Evolutionary conservation across 2,113 vertebrate genomes (phyloP).

Genomic region (Cephalophus harveyi): DNA sequence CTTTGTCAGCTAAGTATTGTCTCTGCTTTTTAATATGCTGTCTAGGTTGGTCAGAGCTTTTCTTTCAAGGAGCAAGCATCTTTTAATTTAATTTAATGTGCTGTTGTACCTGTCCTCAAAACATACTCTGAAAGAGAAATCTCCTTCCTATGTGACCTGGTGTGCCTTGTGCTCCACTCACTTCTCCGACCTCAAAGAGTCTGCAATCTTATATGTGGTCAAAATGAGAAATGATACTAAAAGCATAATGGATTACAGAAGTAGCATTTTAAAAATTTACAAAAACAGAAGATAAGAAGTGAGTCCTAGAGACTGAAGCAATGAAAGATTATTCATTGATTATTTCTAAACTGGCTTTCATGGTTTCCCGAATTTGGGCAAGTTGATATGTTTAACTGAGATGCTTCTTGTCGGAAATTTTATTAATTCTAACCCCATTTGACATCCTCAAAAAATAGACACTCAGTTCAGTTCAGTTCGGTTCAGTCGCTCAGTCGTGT

Average conservation of each 20-base stretch:
- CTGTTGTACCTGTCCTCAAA: not conserved
- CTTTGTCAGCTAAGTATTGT: not conserved
- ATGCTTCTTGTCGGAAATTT: not conserved
- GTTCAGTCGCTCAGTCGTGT: no score
- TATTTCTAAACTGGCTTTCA: not conserved
- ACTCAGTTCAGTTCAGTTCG: no score
- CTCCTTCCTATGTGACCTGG: not conserved
- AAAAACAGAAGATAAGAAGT: not conserved
- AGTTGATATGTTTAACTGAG: not conserved
- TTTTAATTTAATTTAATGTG: not conserved
- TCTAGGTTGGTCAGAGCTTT: not conserved
- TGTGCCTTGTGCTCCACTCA: not conserved
- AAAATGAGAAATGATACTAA: not conserved
- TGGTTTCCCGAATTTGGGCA: no score
- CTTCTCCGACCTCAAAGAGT: not conserved
- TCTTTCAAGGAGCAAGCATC: not conserved
- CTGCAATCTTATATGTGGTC: not conserved
- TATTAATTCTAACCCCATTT: not conserved
- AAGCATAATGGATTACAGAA: not conserved
- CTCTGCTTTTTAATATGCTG: not conserved
- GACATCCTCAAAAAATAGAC: not conserved
- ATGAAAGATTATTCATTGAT: not conserved
- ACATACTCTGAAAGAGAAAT: not conserved
- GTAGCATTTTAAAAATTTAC: not conserved
- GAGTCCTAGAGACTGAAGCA: not conserved